Evolutionary conservation across 1,140 invertebrate species (phyloP).

Genomic region (Diabrotica undecimpunctata): DNA sequence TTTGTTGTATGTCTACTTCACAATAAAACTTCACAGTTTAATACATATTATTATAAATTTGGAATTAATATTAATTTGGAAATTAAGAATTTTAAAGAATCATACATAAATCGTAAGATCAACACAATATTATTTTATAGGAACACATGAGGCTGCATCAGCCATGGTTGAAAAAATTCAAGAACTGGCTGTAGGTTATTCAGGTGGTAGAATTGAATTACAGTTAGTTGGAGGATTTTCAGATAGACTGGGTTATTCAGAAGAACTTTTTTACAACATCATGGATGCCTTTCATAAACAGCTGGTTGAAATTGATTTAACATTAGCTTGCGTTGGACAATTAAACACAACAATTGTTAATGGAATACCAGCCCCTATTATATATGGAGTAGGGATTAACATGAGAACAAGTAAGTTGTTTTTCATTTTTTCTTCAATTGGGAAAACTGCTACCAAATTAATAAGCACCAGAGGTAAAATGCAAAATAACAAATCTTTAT

Average conservation of each 20-base stretch:
- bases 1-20: too few species aligned
- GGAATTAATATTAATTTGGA: too few species aligned
- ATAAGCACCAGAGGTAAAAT: too few species aligned
- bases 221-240: conserved; percentile 87
- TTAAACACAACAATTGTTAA: conserved; percentile 78
- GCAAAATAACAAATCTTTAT: too few species aligned
- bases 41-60: too few species aligned
- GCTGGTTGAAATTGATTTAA: conserved; percentile 81
- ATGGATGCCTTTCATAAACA: conserved; percentile 84
- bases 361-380: conserved; percentile 80
- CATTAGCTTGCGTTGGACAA: conserved; percentile 85
- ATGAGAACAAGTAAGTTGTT: conserved; percentile 67
- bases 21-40: too few species aligned
- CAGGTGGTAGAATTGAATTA: conserved; percentile 81
- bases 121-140: conserved; percentile 37
- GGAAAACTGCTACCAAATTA: not conserved
- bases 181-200: conserved; percentile 76
- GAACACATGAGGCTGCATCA: conserved; percentile 74
- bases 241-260: conserved; percentile 75
- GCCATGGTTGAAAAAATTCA: conserved; percentile 78
- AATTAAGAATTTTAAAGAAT: too few species aligned
- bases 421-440: too few species aligned
- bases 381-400: conserved; percentile 88
- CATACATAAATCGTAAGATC: too few species aligned
- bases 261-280: conserved; percentile 83